A percentile compares a stretch with the other conserved stretches of the same genome.
These are phyloP conservation scores for Acleris laterana DNA, from an alignment of 2,888 invertebrate genomes.

Conservation along the genomic window DNA sequence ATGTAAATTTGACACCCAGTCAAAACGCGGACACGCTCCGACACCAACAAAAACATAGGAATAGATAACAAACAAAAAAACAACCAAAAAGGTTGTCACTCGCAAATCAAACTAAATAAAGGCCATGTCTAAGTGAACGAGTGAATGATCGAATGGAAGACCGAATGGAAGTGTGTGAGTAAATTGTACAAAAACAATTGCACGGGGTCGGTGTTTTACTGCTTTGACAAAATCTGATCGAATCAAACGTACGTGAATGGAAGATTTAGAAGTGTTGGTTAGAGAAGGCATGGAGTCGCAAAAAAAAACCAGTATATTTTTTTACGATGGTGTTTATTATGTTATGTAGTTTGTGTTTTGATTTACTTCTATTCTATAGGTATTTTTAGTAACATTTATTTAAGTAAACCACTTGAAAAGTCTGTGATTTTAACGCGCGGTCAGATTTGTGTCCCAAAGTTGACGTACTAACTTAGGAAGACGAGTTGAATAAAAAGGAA, in stretches of 20 bases:
- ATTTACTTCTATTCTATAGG: too few relatives aligned
- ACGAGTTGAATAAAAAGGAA: too few relatives aligned
- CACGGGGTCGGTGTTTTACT: slow-evolving; percentile 74
- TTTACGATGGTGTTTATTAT: too few relatives aligned
- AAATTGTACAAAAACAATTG: slow-evolving; percentile 83
- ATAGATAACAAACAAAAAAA: slow-evolving; percentile 69
- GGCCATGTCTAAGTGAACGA: slow-evolving; percentile 67
- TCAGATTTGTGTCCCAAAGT: too few relatives aligned
- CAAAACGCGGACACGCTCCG: slow-evolving; percentile 76
- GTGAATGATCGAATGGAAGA: slow-evolving; percentile 47
- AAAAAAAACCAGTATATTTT: too few relatives aligned
- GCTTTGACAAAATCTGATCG: slow-evolving; percentile 80
- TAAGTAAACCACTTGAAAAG: too few relatives aligned
- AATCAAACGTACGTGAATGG: slow-evolving; percentile 79
- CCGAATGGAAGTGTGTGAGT: slow-evolving; percentile 55
- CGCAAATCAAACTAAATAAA: slow-evolving; percentile 78
- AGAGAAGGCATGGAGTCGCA: slow-evolving; percentile 49
- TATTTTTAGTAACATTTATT: too few relatives aligned
- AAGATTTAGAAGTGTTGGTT: slow-evolving; percentile 64
- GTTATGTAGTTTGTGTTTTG: too few relatives aligned
- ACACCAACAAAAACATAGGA: slow-evolving; percentile 53
- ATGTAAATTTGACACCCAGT: slow-evolving; percentile 81
- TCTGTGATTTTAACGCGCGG: too few relatives aligned
- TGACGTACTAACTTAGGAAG: too few relatives aligned
- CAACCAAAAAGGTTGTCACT: slow-evolving; percentile 70